Evolutionary conservation across 2,797 vertebrate species (phyloP).

Genomic region (Cercopithecus petaurista): DNA sequence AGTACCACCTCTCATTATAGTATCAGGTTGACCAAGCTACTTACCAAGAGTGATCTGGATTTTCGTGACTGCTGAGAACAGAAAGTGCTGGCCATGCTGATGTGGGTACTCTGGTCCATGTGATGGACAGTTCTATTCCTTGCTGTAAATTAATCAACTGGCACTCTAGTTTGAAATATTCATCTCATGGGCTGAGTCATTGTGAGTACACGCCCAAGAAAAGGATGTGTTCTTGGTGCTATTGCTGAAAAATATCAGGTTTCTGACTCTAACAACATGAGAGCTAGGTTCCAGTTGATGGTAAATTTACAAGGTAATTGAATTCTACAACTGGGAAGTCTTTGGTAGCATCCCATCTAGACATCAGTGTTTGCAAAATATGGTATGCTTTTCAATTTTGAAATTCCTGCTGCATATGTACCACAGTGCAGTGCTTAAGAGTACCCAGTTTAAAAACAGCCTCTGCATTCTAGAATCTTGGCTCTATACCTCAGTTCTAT

Average conservation of each 20-base stretch:
- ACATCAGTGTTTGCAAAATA: background rate
- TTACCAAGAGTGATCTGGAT: background rate
- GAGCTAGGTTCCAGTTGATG: background rate
- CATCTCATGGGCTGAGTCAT: background rate
- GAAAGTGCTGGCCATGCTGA: background rate
- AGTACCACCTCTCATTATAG: background rate
- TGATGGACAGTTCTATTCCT: background rate
- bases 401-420: background rate
- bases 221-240: background rate
- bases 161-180: background rate
- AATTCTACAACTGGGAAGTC: background rate
- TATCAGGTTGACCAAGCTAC: background rate
- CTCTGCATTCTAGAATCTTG: background rate
- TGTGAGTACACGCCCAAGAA: background rate
- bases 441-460: background rate
- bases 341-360: background rate
- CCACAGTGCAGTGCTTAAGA: background rate
- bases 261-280: slow-evolving; percentile 18
- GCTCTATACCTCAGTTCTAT: background rate
- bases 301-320: background rate
- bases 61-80: background rate
- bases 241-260: slow-evolving; percentile 14
- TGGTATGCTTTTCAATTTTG: background rate
- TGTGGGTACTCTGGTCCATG: background rate
- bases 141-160: background rate